phyloP scores from a whole-genome alignment of 1,140 invertebrate species.

The Vanessa atalanta region DNA sequence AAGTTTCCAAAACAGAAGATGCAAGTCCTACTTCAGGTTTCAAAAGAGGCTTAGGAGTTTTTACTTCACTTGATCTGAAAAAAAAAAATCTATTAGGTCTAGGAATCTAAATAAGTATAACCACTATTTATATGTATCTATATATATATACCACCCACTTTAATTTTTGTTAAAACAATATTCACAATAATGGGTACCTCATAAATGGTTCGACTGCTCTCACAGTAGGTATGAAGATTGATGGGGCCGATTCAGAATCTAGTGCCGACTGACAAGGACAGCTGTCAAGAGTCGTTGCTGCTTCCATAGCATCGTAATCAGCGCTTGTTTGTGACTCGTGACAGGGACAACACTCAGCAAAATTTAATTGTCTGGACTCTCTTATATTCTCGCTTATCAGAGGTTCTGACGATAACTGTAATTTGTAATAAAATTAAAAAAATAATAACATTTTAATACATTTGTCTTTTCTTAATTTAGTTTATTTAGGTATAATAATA shows the following conservation, averaged over 20 bases:
- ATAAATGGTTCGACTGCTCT: conserved; percentile 42
- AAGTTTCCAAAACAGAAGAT: conserved; percentile 68
- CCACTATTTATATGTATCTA: too few relatives aligned
- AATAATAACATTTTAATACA: too few relatives aligned
- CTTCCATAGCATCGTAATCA: background rate
- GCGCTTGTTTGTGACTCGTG: conserved; percentile 21
- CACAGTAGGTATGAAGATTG: conserved; percentile 51
- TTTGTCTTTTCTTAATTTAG: too few relatives aligned
- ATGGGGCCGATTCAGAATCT: conserved; percentile 58
- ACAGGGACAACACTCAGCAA: conserved; percentile 58
- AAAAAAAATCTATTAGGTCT: background rate
- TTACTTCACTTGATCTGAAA: conserved; percentile 32
- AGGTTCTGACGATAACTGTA: conserved; percentile 49
- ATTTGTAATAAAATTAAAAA: background rate
- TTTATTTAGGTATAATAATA: too few relatives aligned
- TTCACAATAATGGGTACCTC: conserved; percentile 42
- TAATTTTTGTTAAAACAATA: too few relatives aligned
- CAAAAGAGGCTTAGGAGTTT: conserved; percentile 58
- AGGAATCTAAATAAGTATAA: too few relatives aligned
- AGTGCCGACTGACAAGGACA: conserved; percentile 49
- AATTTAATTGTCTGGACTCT: conserved; percentile 41
- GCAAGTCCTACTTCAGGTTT: conserved; percentile 71
- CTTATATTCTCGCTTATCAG: conserved; percentile 33
- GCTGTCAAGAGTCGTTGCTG: conserved; percentile 24
- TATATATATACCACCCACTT: too few relatives aligned